These are phyloP conservation scores for Anthoptus insignis DNA, from an alignment of 2,888 invertebrate genomes.

Conservation along the genomic window DNA sequence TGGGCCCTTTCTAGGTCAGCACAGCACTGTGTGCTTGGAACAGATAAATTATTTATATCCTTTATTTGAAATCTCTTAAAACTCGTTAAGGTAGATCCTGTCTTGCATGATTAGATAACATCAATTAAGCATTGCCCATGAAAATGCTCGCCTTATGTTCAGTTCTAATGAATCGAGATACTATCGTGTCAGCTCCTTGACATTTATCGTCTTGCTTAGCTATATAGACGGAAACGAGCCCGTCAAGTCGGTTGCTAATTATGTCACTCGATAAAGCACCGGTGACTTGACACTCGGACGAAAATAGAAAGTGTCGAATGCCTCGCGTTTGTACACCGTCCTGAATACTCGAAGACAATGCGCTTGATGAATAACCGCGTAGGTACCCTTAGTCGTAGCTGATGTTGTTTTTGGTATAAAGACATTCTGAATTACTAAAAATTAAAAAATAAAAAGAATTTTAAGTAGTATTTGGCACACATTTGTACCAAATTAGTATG, in stretches of 20 bases:
- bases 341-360: conserved; percentile 65
- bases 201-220: conserved; percentile 11
- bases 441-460: too few species aligned
- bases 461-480: too few species aligned
- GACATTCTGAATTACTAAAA: too few species aligned
- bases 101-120: too few species aligned
- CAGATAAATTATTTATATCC: too few species aligned
- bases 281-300: conserved; percentile 62
- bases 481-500: too few species aligned
- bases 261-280: conserved; percentile 66
- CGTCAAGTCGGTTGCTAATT: conserved; percentile 52
- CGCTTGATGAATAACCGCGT: conserved; percentile 51
- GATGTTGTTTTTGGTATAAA: conserved; percentile 14
- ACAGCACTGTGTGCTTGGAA: too few species aligned
- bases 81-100: too few species aligned
- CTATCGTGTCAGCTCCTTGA: conserved; percentile 20
- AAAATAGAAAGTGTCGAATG: conserved; percentile 82
- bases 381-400: conserved; percentile 13
- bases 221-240: conserved; percentile 22
- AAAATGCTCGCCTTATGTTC: conserved; percentile 18
- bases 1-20: conserved; percentile 52
- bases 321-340: conserved; percentile 63
- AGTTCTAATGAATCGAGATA: conserved; percentile 50
- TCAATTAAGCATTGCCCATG: not conserved
- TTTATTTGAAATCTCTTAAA: too few species aligned